These are phyloP conservation scores for Argyresthia albistria DNA, from an alignment of 2,888 invertebrate genomes.

Conservation along the genomic window DNA sequence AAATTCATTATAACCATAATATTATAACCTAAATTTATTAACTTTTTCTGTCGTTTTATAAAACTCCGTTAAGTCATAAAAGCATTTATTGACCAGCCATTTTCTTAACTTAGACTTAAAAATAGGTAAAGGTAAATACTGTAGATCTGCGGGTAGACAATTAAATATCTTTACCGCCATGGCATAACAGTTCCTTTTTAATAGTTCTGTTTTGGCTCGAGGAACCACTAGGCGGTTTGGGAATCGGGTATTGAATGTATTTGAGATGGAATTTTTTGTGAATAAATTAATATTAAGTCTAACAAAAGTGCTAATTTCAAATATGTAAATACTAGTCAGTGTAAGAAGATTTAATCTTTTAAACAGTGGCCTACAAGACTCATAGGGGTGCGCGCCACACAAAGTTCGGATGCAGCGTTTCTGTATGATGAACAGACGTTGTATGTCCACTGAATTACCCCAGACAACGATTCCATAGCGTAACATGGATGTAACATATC, in stretches of 20 bases:
- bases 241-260: background rate
- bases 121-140: background rate
- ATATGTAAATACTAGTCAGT: background rate
- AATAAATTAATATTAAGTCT: background rate
- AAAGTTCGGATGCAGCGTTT: background rate
- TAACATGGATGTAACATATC: constrained; percentile 10
- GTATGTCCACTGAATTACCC: background rate
- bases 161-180: background rate
- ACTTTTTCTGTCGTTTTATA: no score
- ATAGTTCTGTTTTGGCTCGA: background rate
- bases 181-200: background rate
- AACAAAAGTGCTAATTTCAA: background rate
- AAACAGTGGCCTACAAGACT: background rate
- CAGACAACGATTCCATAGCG: constrained; percentile 1
- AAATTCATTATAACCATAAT: no score
- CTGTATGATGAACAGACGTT: background rate
- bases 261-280: background rate
- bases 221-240: background rate
- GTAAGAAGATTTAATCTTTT: background rate
- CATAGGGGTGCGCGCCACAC: background rate
- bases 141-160: background rate
- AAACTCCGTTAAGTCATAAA: background rate
- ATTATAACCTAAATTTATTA: no score
- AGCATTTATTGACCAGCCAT: background rate
- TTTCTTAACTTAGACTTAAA: background rate